A percentile compares a stretch with the other conserved stretches of the same genome.
Conservation (phyloP, 2,113 vertebrate genomes). For the Ifrita kowaldi region DNA sequence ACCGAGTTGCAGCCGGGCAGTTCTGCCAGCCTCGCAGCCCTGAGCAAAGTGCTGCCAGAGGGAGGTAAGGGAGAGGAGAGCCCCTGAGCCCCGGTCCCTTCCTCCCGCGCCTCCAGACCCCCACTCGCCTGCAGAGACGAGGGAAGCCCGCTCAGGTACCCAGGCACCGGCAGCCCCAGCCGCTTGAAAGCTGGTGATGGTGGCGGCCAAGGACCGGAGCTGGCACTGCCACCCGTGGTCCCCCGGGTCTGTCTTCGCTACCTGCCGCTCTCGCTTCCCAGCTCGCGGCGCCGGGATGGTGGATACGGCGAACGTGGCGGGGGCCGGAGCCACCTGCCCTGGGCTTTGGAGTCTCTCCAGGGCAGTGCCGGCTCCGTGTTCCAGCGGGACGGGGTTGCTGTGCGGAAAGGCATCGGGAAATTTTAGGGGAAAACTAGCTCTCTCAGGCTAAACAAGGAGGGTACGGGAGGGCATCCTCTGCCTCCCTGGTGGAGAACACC, state of each 20-base stretch:
- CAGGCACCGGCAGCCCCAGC: not conserved
- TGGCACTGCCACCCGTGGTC: not conserved
- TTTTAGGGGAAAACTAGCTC: not conserved
- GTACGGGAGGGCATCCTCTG: not conserved
- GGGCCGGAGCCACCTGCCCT: not conserved
- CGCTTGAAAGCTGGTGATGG: not conserved
- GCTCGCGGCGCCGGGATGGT: not conserved
- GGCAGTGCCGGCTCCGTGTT: not conserved
- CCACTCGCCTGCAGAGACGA: not conserved
- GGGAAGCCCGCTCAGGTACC: not conserved
- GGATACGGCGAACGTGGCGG: rapidly evolving
- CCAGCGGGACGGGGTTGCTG: not conserved
- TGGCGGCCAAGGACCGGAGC: too few species aligned
- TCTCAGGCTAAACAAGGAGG: not conserved
- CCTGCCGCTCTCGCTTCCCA: not conserved
- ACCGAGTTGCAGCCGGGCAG: not conserved
- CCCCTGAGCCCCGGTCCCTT: not conserved
- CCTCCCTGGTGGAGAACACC: not conserved
- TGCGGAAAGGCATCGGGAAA: not conserved
- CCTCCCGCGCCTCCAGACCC: not conserved
- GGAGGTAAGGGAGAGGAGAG: not conserved
- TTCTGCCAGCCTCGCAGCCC: not conserved
- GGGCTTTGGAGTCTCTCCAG: rapidly evolving
- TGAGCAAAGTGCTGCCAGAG: not conserved
- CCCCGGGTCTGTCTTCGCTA: not conserved